A percentile compares a stretch with the other conserved stretches of the same genome.
Conservation (phyloP, 1,140 invertebrate species). For the Sarcophaga peregrina region DNA sequence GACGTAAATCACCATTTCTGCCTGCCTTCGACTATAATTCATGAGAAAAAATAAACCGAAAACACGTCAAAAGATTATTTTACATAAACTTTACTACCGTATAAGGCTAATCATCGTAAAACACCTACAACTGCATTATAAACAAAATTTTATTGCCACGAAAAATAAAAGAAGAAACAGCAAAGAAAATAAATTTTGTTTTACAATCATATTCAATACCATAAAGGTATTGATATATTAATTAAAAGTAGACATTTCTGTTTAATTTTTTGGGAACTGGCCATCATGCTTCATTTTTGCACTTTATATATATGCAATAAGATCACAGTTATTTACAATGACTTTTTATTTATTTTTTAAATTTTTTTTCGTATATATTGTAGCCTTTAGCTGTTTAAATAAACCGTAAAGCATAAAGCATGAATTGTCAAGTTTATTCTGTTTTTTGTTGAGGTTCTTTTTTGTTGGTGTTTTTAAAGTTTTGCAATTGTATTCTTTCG, state of each 20-base stretch:
- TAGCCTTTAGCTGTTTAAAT: not conserved
- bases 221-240: not conserved
- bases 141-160: not conserved
- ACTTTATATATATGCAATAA: not conserved
- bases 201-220: not conserved
- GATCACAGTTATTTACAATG: not conserved
- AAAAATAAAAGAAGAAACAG: too few species aligned
- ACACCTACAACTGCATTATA: not conserved
- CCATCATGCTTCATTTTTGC: slow-evolving; percentile 9
- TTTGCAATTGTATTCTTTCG: not conserved
- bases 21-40: too few species aligned
- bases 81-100: too few species aligned
- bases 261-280: not conserved
- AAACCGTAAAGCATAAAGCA: too few species aligned
- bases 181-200: not conserved
- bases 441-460: not conserved
- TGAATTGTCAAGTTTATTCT: not conserved
- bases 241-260: not conserved
- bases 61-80: too few species aligned
- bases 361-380: too few species aligned
- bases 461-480: not conserved
- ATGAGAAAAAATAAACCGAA: too few species aligned
- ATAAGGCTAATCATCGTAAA: not conserved
- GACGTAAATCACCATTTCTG: too few species aligned
- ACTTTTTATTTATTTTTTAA: too few species aligned